Percentiles rank a stretch among this genome's conserved stretches.
Conservation (phyloP, 2,797 vertebrate species). For the Rhabdophis nuchalis region DNA sequence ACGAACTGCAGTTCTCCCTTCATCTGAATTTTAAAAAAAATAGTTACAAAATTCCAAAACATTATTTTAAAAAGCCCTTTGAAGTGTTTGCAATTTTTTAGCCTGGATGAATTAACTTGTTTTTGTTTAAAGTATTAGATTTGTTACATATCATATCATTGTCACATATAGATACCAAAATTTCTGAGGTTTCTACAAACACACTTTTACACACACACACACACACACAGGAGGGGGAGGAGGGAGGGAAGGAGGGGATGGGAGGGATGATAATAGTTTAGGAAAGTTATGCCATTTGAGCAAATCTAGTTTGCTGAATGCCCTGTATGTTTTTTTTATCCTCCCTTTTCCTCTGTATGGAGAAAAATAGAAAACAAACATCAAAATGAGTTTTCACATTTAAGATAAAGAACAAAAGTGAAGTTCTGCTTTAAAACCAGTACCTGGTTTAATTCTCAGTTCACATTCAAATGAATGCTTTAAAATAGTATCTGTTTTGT, state of each 20-base stretch:
- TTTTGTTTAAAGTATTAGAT: neutral
- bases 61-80: neutral
- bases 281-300: neutral
- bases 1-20: accelerated
- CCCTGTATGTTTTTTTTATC: neutral
- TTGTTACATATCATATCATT: accelerated
- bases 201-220: no score
- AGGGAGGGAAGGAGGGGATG: no score
- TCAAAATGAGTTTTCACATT: neutral
- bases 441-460: neutral
- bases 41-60: accelerated
- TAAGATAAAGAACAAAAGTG: neutral
- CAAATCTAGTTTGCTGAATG: neutral
- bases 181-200: neutral
- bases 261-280: neutral
- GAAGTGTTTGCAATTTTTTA: accelerated
- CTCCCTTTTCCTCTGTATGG: neutral
- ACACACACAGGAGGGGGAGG: neutral
- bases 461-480: neutral
- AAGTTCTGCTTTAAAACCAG: neutral
- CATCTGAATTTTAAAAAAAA: neutral
- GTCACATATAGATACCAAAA: neutral
- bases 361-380: neutral
- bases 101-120: neutral
- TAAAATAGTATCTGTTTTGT: neutral